Percentiles rank a stretch among this genome's conserved stretches.
Conservation (phyloP, 1,140 invertebrate species). For the Diabrotica virgifera region DNA sequence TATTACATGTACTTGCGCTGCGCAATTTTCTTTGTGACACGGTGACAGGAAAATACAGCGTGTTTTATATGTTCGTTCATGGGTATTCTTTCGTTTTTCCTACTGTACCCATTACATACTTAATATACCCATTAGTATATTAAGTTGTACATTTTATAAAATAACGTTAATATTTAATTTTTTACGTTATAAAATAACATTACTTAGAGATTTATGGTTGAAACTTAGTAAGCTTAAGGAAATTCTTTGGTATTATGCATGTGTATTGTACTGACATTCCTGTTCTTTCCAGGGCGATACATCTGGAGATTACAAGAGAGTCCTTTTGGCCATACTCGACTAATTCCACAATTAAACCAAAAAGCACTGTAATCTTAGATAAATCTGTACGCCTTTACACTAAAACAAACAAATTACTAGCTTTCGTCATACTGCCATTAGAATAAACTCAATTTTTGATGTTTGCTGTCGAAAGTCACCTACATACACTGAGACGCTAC, state of each 20-base stretch:
- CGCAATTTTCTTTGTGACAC: too few relatives aligned
- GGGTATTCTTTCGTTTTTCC: too few relatives aligned
- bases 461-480: constrained; percentile 12
- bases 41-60: too few relatives aligned
- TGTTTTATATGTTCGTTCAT: too few relatives aligned
- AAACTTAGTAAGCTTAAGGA: not conserved
- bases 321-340: constrained; percentile 77
- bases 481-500: not conserved
- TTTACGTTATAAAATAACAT: too few relatives aligned
- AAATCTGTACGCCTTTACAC: constrained; percentile 23
- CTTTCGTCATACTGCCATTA: constrained; percentile 40
- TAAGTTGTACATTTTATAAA: too few relatives aligned
- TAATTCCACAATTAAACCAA: constrained; percentile 45
- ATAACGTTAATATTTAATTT: too few relatives aligned
- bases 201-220: too few relatives aligned
- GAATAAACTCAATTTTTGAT: constrained; percentile 18
- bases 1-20: too few relatives aligned
- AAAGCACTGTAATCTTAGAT: constrained; percentile 34
- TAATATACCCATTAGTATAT: too few relatives aligned
- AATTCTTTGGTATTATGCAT: constrained; percentile 8
- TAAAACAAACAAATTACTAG: constrained; percentile 20
- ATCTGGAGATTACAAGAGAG: constrained; percentile 87
- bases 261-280: constrained; percentile 28
- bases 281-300: constrained; percentile 74
- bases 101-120: too few relatives aligned